These are phyloP conservation scores for Sphyrna mokarran DNA, from an alignment of 2,113 vertebrate species.

Conservation along the genomic window DNA sequence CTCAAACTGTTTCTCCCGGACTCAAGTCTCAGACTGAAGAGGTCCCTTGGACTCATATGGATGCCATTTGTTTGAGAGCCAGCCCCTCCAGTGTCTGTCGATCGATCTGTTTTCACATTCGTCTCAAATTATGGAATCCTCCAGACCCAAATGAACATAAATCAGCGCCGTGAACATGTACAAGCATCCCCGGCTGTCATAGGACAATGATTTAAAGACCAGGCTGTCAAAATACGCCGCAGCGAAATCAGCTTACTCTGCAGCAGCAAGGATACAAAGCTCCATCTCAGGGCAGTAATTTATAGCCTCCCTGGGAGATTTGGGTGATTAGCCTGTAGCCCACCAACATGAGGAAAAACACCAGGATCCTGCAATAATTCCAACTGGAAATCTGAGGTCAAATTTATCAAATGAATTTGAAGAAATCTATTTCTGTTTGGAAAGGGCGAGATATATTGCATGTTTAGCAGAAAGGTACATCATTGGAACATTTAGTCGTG, in stretches of 20 bases:
- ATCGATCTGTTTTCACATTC: slow-evolving; percentile 98
- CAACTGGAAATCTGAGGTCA: slow-evolving; percentile 88
- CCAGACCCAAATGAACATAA: slow-evolving; percentile 93
- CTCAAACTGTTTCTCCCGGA: background rate
- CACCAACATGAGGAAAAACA: slow-evolving; percentile 99
- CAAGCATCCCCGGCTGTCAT: slow-evolving; percentile 93
- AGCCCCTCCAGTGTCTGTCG: slow-evolving; percentile 80
- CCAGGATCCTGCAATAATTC: slow-evolving; percentile 90
- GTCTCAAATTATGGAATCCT: slow-evolving; percentile 92
- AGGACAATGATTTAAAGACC: slow-evolving; percentile 97
- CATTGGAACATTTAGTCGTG: slow-evolving; percentile 81
- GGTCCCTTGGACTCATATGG: slow-evolving; percentile 73
- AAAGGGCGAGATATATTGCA: slow-evolving; percentile 84
- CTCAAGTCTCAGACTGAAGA: slow-evolving; percentile 65
- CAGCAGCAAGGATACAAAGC: slow-evolving; percentile 86
- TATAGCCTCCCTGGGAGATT: slow-evolving; percentile 90
- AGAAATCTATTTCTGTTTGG: slow-evolving; percentile 95
- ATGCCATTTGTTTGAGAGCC: slow-evolving; percentile 79
- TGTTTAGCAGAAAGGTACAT: slow-evolving; percentile 79
- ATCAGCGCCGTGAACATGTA: slow-evolving; percentile 82
- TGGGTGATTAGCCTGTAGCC: slow-evolving; percentile 92
- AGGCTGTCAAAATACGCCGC: slow-evolving; percentile 88
- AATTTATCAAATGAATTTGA: slow-evolving; percentile 96
- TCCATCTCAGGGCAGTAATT: slow-evolving; percentile 91
- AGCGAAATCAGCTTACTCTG: slow-evolving; percentile 76